Conservation (phyloP, 2,113 vertebrate species). For the human (Homo sapiens) region GRCh38 chr7:52654501-52655000, state of each 20-base stretch:
- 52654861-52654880: not conserved
- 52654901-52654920: not conserved
- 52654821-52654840: not conserved
- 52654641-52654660: not conserved
- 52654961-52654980: too few relatives aligned
- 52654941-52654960: not conserved
- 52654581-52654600: rapidly evolving
- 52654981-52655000: rapidly evolving
- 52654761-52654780: not conserved
- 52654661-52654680: too few relatives aligned
- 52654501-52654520: rapidly evolving
- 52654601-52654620: rapidly evolving
- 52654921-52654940: rapidly evolving
- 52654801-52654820: not conserved
- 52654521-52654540: rapidly evolving
- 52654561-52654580: not conserved
- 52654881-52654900: not conserved
- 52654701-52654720: rapidly evolving
- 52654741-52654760: not conserved
- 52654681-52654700: too few relatives aligned
- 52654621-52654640: not conserved
- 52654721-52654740: rapidly evolving
- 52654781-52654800: not conserved
- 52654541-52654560: not conserved
- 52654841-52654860: rapidly evolving